Base-by-base conservation (phyloP, 2,888 invertebrate genomes). In the Sussaba pulchella region DNA sequence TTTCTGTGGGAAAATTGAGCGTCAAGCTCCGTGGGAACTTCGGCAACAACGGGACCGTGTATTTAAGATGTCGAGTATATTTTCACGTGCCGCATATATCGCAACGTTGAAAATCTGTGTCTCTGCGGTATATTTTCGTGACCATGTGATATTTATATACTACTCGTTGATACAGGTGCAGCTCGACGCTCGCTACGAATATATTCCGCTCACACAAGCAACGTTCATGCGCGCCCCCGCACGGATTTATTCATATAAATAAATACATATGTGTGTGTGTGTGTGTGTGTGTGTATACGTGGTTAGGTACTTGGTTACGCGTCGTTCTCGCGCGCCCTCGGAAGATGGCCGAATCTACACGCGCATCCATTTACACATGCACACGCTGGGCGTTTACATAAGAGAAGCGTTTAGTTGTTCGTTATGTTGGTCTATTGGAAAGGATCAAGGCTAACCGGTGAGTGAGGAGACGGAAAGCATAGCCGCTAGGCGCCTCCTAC, bases 371-470 rank as follows among this genome's bases (percentile, higher is more conserved):
- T 57, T 26, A 36, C 57, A 57, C 57, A 57, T 57, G 45, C 39
- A 45, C 74, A 70, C 31, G 4, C 31, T 63, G 79, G 82, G 72
- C 85, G 86, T 87, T 89, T 89, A 89, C 88, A 89, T 89, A 90
- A 89, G 57, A 88, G 84, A 86, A 85, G 85, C 84, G 84, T 73
- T 81, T 86, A 86, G 85, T 83, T 85, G 83, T 82, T 82, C 81
- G 77, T 71, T 79, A 76, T 76, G 81, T 82, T 84, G 85, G 83
- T 86, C 87, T 89, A 88, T 88, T 88, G 88, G 63, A 77, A n/a
- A 74, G 90, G 90, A 91, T 91, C 90, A 91, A 91, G 91, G 91
- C 87, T 87, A 91, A 90, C 89, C 88, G 88, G 90, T 89, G 86
- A 2, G 31, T 5, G 31, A 2, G 31, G 31, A 70, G 59, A 76